Evolutionary conservation across 2,888 invertebrate genomes (phyloP).

Genomic region (Drosophila diplacantha): DNA sequence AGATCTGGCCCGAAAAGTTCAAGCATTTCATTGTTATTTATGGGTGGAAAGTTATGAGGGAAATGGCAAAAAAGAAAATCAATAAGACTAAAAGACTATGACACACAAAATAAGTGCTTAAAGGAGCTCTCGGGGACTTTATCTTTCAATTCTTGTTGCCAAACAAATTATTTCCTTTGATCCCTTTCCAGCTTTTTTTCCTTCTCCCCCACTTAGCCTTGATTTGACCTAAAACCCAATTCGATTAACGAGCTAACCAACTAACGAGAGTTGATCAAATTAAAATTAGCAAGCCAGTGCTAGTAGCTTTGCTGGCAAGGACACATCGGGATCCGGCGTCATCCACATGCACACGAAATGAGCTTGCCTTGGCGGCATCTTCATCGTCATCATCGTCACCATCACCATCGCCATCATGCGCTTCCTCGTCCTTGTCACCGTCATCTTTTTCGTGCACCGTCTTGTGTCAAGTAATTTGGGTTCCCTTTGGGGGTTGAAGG

Average conservation of each 20-base stretch:
- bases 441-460: conserved; percentile 17
- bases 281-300: conserved; percentile 23
- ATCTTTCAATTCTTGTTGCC: too few species aligned
- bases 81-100: too few species aligned
- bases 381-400: conserved; percentile 9
- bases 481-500: conserved; percentile 11
- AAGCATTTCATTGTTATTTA: background rate
- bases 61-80: background rate
- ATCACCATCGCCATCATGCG: too few species aligned
- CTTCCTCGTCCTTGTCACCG: background rate
- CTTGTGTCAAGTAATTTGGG: conserved; percentile 32
- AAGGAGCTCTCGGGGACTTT: background rate
- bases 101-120: background rate
- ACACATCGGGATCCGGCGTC: conserved; percentile 18
- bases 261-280: conserved; percentile 34
- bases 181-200: background rate
- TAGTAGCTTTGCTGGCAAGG: background rate
- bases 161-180: background rate
- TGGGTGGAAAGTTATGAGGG: background rate
- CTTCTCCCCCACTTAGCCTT: background rate
- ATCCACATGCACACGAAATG: conserved; percentile 24
- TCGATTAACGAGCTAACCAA: conserved; percentile 28
- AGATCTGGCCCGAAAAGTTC: conserved; percentile 81
- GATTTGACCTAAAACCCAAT: conserved; percentile 7
- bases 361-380: conserved; percentile 31